Evolutionary conservation across 37 sponge, comb jelly and placozoan genomes (phyloP), one percentile per base, ranked within the genome.

Genomic region (Beroe forskalii): DNA sequence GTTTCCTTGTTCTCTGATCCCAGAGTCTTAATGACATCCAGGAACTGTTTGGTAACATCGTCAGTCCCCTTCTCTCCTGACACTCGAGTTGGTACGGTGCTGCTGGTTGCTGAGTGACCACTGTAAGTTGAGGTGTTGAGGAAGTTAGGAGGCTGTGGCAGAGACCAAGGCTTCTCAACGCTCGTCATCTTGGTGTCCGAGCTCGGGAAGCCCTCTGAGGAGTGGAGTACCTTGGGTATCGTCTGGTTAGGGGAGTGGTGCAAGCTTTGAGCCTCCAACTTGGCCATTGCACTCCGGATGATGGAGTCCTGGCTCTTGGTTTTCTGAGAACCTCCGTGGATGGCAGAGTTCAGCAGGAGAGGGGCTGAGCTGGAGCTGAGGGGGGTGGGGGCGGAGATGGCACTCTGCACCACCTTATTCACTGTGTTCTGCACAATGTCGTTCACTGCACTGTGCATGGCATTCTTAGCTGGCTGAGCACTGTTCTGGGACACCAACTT

Each of bases 31-130:
- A 63, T 63, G 4, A 63, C 28, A 4, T 63, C 66, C 66, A 63
- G 66, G 66, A 63, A 63, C 66, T 63, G 66, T 20, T 63, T 63
- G 66, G 66, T 63, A 28, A n/a, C 66, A 19, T 63, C 66, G 25
- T 63, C 66, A 63, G 28, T 63, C 2, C 20, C 66, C 28, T 63
- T 30, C 9, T 9, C 60, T 24, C 28, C 28, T 3, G n/a, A 23
- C 66, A 23, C n/a, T 6, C 25, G 14, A 19, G 20, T 24, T 3
- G 6, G 66, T 3, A 30, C 2, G 25, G 3, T 63, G 66, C n/a
- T 63, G 9, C 28, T 30, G 25, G 66, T 30, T 63, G 66, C 28
- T 9, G 17, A 55, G 60, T 55, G 60, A 8, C 20, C 6, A 19
- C n/a, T 63, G 23, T 63, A 24, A 23, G 25, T 24, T 23, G 66